Conservation (phyloP, 2,113 vertebrate species). For the Oryzias javanicus region DNA sequence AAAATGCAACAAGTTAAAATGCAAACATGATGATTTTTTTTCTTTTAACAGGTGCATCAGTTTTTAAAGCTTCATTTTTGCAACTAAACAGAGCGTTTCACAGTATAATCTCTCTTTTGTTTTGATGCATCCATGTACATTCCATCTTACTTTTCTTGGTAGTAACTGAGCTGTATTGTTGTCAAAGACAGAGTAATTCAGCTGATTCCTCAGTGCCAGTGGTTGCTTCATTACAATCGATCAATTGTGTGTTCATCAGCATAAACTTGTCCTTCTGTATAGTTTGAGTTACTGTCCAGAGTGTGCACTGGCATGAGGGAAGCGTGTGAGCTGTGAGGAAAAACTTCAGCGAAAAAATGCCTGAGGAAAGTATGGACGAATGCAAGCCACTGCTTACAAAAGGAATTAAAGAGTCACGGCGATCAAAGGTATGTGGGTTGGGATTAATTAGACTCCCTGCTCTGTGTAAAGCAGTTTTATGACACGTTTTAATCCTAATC, state of each 20-base stretch:
- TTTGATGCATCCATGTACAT: too few species aligned
- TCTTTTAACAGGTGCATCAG: too few species aligned
- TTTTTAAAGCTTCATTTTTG: too few species aligned
- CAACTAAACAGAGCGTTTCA: too few species aligned
- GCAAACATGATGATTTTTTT: too few species aligned
- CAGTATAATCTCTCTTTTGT: too few species aligned
- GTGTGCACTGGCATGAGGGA: constrained; percentile 8
- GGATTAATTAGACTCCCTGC: not conserved
- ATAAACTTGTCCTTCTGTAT: constrained; percentile 14
- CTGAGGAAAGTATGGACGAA: constrained; percentile 50
- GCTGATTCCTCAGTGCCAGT: not conserved
- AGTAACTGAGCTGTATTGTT: constrained; percentile 1
- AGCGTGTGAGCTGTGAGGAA: not conserved
- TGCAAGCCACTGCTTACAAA: constrained; percentile 68
- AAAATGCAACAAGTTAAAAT: too few species aligned
- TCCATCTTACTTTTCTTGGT: too few species aligned
- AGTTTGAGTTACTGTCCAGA: constrained; percentile 8
- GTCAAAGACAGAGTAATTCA: not conserved
- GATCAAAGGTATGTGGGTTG: constrained; percentile 57
- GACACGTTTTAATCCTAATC: not conserved
- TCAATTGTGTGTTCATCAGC: constrained; percentile 16
- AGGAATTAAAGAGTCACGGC: constrained; percentile 19
- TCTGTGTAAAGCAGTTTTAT: not conserved
- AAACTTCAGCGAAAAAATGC: constrained; percentile 37
- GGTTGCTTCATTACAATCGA: constrained; percentile 20